Evolutionary conservation across 2,797 vertebrate genomes (phyloP), one percentile per base, ranked within the genome.

Genomic region (Enteromius paludinosus): DNA sequence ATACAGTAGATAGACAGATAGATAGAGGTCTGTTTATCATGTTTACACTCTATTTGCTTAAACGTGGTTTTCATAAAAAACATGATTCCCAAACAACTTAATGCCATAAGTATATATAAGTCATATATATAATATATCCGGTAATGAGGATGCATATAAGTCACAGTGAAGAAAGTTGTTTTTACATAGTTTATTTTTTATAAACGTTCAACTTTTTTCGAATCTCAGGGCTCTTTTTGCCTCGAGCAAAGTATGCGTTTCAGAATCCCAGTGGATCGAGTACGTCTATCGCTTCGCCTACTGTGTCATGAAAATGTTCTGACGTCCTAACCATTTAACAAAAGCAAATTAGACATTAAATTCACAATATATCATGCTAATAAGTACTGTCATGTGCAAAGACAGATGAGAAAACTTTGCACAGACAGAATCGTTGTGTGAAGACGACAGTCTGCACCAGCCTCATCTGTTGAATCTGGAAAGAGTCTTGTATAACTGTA

Each of bases 381-480:
- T 38, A 47, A 68, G 15, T 68, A 20, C n/a, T 6, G 45, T 17
- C 54, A n/a, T n/a, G n/a, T n/a, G n/a, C n/a, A n/a, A n/a, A n/a
- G n/a, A n/a, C n/a, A n/a, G n/a, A n/a, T n/a, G 28, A 73, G 28
- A 73, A 64, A 81, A 62, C 17, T 23, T 23, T 64, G 56, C 12
- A 43, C 33, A 41, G 65, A 70, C 23, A 28, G 64, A 78, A 78
- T 35, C 8, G 5, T n/a, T n/a, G 9, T 52, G 62, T 52, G 61
- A 64, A 47, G 45, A 68, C 23, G 45, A 41, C 47, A 14, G 20
- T 56, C 45, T 1, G 62, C 35, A 23, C 61, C 62, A 23, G 23
- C 59, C 80, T 81, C 65, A 76, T 85, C 47, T 85, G 52, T 47
- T 75, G 35, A 78, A 79, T 74, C 81, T 82, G 70, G 71, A 82